A percentile compares a stretch with the other conserved stretches of the same genome.
phyloP scores from a whole-genome alignment of 2,797 vertebrate species.

The Karalla daura region DNA sequence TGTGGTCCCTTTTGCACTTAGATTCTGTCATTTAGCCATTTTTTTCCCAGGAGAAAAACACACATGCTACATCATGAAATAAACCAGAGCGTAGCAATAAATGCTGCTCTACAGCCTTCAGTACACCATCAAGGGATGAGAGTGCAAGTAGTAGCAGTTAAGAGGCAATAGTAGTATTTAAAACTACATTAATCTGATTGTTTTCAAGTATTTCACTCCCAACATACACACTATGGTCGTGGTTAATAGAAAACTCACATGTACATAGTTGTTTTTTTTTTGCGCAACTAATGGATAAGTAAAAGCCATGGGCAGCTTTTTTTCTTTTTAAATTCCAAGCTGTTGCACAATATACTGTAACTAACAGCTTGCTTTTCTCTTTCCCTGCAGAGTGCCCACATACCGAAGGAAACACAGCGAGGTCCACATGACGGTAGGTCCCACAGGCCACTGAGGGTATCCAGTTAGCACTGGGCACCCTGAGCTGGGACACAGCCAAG shows the following conservation, averaged over 20 bases:
- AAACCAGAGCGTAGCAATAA: no score
- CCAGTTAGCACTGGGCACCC: slow-evolving; percentile 49
- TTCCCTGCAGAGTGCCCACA: slow-evolving; percentile 89
- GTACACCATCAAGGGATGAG: no score
- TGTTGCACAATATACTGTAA: slow-evolving; percentile 46
- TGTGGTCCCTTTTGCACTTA: no score
- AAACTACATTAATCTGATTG: no score
- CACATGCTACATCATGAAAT: no score
- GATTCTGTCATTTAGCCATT: no score
- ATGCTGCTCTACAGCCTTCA: no score
- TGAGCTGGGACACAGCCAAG: slow-evolving; percentile 64
- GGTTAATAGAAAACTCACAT: slow-evolving; percentile 48
- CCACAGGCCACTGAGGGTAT: slow-evolving; percentile 72
- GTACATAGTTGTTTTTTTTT: slow-evolving; percentile 61
- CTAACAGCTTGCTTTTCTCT: slow-evolving; percentile 42
- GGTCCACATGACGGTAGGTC: slow-evolving; percentile 90
- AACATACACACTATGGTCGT: slow-evolving; percentile 5
- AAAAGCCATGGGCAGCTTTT: slow-evolving; percentile 20
- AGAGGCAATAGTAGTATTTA: no score
- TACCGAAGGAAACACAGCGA: slow-evolving; percentile 88
- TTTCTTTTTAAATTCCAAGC: slow-evolving; percentile 15
- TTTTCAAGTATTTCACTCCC: no score
- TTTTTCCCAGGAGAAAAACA: no score
- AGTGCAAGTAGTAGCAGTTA: no score
- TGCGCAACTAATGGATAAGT: slow-evolving; percentile 53